phyloP scores from a whole-genome alignment of 30 jellyfish, hydroid and myxozoan species.

The Chironex yamaguchii region DNA sequence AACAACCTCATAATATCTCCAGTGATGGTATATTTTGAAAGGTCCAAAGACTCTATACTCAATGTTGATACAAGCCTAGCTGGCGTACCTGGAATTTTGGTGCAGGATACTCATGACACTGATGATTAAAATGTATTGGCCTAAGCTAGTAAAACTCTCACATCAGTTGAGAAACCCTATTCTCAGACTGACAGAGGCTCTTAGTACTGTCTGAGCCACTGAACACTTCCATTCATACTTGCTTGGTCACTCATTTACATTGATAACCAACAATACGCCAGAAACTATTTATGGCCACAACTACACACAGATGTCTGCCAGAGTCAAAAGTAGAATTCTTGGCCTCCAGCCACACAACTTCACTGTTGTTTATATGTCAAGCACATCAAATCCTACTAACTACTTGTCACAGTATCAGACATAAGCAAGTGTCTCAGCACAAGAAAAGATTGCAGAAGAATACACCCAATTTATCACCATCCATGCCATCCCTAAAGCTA shows the following conservation, averaged over 20 bases:
- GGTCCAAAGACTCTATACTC: conserved; percentile 2
- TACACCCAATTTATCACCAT: conserved; percentile 14
- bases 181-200: conserved; percentile 66
- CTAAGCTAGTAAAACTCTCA: conserved; percentile 17
- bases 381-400: background rate
- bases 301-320: background rate
- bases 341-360: conserved; percentile 8
- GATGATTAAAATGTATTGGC: conserved; percentile 13
- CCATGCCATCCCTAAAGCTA: conserved; percentile 38
- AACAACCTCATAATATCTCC: conserved; percentile 15
- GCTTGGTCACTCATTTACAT: conserved; percentile 31
- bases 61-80: conserved; percentile 56
- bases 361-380: background rate
- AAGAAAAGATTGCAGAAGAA: conserved; percentile 36
- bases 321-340: too few species aligned
- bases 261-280: conserved; percentile 51
- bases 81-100: conserved; percentile 39
- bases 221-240: conserved; percentile 36
- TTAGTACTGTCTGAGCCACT: conserved; percentile 26
- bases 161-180: conserved; percentile 24
- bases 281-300: background rate
- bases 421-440: conserved; percentile 19
- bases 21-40: conserved; percentile 39
- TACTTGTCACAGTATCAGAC: conserved; percentile 22
- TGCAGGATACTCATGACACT: background rate